These are phyloP conservation scores for Pycnonotus jocosus DNA, from an alignment of 2,113 vertebrate genomes.

Conservation along the genomic window DNA sequence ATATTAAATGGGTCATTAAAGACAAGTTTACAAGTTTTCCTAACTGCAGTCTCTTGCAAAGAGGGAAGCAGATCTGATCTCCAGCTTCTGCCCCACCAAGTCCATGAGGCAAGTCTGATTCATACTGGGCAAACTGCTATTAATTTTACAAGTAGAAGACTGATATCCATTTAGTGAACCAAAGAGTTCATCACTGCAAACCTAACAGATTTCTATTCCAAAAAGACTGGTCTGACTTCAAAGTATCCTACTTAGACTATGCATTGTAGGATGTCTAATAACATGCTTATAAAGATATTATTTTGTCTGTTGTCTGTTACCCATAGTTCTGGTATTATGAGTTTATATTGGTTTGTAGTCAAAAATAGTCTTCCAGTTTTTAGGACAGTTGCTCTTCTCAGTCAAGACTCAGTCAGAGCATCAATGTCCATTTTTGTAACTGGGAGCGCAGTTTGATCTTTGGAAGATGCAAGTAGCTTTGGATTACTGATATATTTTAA, in stretches of 20 bases:
- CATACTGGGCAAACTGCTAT: neutral
- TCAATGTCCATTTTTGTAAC: rapidly evolving
- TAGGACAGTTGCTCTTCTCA: neutral
- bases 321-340: neutral
- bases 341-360: neutral
- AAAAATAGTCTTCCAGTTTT: neutral
- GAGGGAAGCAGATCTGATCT: neutral
- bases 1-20: neutral
- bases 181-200: neutral
- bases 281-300: neutral
- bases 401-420: neutral
- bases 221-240: neutral
- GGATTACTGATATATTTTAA: neutral
- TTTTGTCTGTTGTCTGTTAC: neutral
- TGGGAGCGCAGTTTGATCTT: neutral
- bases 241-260: neutral
- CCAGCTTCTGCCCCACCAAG: neutral
- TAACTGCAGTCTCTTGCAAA: neutral
- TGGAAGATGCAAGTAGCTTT: neutral
- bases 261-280: neutral
- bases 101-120: neutral
- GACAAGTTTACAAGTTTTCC: neutral
- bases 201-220: neutral
- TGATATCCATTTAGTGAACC: neutral
- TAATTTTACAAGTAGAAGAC: neutral